phyloP scores from a whole-genome alignment of 2,797 vertebrate genomes.

The Aulostomus chinensis region DNA sequence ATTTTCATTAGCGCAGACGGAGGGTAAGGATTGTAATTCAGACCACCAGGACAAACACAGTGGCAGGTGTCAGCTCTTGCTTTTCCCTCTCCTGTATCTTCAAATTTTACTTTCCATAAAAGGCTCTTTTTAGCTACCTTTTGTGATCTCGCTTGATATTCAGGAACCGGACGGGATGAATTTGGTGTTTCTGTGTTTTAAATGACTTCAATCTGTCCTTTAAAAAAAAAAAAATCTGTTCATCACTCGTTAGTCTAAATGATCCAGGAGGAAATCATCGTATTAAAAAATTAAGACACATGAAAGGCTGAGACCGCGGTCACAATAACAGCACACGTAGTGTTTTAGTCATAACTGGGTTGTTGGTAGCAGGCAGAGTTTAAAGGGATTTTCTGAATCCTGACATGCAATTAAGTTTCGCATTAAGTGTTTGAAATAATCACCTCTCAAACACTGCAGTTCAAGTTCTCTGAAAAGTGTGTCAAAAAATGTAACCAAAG shows the following conservation, averaged over 20 bases:
- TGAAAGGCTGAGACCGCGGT: background rate
- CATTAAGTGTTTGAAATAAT: slow-evolving; percentile 38
- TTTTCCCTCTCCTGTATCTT: too few relatives aligned
- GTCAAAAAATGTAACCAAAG: too few relatives aligned
- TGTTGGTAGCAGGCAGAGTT: slow-evolving; percentile 22
- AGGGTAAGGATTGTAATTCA: slow-evolving; percentile 46
- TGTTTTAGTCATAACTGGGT: slow-evolving; percentile 1
- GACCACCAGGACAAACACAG: slow-evolving; percentile 36
- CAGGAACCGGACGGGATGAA: too few relatives aligned
- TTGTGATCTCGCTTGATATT: too few relatives aligned
- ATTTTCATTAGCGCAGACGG: slow-evolving; percentile 23
- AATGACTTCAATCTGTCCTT: too few relatives aligned
- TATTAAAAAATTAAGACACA: too few relatives aligned
- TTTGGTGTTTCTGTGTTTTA: too few relatives aligned
- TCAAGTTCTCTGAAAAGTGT: slow-evolving; percentile 11
- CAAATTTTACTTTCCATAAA: too few relatives aligned
- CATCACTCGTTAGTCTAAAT: too few relatives aligned
- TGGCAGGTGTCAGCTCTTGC: slow-evolving; percentile 16
- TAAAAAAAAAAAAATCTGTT: too few relatives aligned
- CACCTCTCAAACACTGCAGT: slow-evolving; percentile 11
- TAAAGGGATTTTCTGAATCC: slow-evolving; percentile 29
- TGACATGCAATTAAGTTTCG: slow-evolving; percentile 49
- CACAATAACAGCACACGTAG: slow-evolving; percentile 4
- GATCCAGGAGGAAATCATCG: slow-evolving; percentile 22
- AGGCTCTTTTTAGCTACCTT: too few relatives aligned